These are phyloP conservation scores for Aepyceros melampus DNA, from an alignment of 2,113 vertebrate species.

Conservation along the genomic window DNA sequence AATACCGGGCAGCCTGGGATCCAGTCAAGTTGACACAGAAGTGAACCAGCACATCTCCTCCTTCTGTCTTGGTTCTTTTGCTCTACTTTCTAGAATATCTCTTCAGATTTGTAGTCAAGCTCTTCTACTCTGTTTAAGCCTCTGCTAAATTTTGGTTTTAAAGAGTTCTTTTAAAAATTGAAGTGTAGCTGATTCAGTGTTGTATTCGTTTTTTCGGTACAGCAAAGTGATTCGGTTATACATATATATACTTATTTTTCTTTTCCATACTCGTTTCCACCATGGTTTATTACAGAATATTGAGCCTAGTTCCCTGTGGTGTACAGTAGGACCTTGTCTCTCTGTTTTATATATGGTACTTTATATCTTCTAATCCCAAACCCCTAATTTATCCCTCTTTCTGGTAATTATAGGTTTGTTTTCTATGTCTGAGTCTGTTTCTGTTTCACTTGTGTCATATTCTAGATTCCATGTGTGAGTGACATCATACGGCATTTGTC, in stretches of 20 bases:
- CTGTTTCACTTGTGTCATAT: neutral
- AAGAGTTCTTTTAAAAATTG: neutral
- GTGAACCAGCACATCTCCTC: neutral
- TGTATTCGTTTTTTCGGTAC: neutral
- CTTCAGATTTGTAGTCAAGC: neutral
- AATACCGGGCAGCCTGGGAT: neutral
- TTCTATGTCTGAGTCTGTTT: neutral
- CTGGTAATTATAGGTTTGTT: neutral
- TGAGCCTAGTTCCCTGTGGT: neutral
- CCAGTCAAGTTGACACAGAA: neutral
- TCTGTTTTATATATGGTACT: neutral
- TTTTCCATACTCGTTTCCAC: neutral
- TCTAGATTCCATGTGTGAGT: neutral
- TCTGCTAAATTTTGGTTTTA: neutral
- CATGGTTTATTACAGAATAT: neutral
- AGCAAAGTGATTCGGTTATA: neutral
- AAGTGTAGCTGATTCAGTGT: neutral
- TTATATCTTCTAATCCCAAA: neutral
- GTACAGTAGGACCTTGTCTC: neutral
- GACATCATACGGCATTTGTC: neutral
- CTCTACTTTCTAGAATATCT: neutral
- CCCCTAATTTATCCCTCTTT: neutral
- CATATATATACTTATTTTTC: neutral
- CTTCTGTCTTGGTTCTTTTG: neutral
- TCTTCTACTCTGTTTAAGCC: neutral